A percentile compares a stretch with the other conserved stretches of the same genome.
These are phyloP conservation scores for Cheracebus regulus DNA, from an alignment of 2,797 vertebrate genomes.

Conservation along the genomic window DNA sequence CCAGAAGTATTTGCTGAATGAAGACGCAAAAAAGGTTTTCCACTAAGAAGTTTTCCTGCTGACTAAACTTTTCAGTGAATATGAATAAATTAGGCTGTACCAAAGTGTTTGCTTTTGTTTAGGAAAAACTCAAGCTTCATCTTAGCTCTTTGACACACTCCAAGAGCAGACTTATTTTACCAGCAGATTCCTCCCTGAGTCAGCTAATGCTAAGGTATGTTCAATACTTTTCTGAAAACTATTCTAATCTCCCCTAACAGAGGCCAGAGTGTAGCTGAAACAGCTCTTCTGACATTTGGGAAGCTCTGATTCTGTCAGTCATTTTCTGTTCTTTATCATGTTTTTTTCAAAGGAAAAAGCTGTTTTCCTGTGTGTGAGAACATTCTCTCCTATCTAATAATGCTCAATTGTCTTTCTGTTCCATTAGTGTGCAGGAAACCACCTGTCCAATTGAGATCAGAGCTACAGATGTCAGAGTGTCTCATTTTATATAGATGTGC, in stretches of 20 bases:
- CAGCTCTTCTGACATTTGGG: conserved; percentile 57
- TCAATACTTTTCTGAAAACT: conserved; percentile 59
- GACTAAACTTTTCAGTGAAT: background rate
- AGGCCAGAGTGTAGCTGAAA: conserved; percentile 53
- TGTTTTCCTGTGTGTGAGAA: conserved; percentile 67
- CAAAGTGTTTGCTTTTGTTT: background rate
- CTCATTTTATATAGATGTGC: conserved; percentile 51
- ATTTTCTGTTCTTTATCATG: conserved; percentile 57
- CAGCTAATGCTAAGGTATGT: conserved; percentile 27
- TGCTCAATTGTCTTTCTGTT: conserved; percentile 65
- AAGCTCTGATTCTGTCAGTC: conserved; percentile 69
- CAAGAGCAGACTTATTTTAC: background rate
- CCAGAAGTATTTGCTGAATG: background rate
- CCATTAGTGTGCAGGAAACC: conserved; percentile 34
- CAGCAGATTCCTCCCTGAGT: conserved; percentile 12
- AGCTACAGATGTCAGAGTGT: conserved; percentile 29
- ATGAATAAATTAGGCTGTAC: conserved; percentile 18
- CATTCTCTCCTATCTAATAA: conserved; percentile 48
- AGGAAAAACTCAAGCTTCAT: background rate
- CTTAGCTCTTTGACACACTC: background rate
- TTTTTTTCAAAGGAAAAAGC: conserved; percentile 50
- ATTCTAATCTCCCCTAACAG: conserved; percentile 40
- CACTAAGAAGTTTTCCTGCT: background rate
- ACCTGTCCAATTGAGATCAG: conserved; percentile 59
- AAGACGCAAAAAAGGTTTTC: background rate